These are phyloP conservation scores for Pelusios castaneus DNA, from an alignment of 2,113 vertebrate species.

Conservation along the genomic window DNA sequence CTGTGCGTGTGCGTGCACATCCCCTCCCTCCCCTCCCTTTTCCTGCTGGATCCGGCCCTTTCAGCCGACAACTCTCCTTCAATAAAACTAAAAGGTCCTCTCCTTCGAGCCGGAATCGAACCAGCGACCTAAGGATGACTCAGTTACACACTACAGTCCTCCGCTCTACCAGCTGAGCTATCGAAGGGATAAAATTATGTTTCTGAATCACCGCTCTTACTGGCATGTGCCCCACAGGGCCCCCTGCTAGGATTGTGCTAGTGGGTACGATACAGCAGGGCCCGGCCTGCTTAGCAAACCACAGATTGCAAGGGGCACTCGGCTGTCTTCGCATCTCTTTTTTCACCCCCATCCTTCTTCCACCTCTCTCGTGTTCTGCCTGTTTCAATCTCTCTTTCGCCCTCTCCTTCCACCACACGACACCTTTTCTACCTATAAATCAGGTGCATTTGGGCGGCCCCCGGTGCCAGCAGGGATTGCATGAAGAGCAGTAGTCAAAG, in stretches of 20 bases:
- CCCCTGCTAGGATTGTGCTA: too few species aligned
- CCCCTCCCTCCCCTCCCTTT: slow-evolving; percentile 12
- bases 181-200: slow-evolving; percentile 61
- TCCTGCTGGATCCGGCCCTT: slow-evolving; percentile 88
- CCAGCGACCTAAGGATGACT: slow-evolving; percentile 55
- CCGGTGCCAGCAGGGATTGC: background rate
- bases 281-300: too few species aligned
- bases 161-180: slow-evolving; percentile 87
- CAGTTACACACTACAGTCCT: slow-evolving; percentile 72
- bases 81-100: fast-evolving
- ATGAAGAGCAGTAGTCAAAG: too few species aligned
- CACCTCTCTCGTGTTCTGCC: background rate
- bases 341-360: background rate
- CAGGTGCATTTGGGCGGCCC: too few species aligned
- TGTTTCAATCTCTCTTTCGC: background rate
- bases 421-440: background rate
- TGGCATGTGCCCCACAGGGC: too few species aligned
- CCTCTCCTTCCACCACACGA: too few species aligned
- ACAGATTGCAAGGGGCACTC: fast-evolving
- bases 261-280: too few species aligned
- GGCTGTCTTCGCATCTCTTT: background rate
- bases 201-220: background rate
- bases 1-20: background rate
- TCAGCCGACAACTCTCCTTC: slow-evolving; percentile 72
- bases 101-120: slow-evolving; percentile 52